Conservation (phyloP, 2,888 invertebrate genomes). For the Phengaris arion region DNA sequence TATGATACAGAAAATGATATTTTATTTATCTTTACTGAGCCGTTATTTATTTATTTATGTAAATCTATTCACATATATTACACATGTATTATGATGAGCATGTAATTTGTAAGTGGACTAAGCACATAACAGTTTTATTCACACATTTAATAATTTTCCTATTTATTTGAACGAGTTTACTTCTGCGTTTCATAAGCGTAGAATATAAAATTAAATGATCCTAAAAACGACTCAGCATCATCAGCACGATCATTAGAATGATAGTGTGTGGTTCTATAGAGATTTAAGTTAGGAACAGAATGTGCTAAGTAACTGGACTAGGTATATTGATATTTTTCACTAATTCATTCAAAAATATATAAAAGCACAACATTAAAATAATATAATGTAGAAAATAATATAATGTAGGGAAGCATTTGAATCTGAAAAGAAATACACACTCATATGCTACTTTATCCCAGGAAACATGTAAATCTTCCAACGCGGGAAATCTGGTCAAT, state of each 20-base stretch:
- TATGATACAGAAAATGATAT: not conserved
- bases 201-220: not conserved
- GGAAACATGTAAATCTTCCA: not conserved
- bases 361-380: no score
- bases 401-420: no score
- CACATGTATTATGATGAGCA: not conserved
- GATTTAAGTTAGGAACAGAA: no score
- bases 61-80: not conserved
- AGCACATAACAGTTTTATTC: not conserved
- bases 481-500: not conserved
- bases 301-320: no score
- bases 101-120: not conserved
- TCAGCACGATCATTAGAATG: no score
- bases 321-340: no score
- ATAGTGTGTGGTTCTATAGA: no score
- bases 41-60: not conserved
- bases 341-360: no score
- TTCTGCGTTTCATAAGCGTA: not conserved
- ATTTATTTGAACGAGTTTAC: not conserved
- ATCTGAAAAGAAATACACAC: no score
- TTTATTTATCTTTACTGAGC: conserved; percentile 7
- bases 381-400: no score
- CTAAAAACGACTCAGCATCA: not conserved
- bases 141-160: conserved; percentile 2
- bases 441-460: no score